Evolutionary conservation across 2,888 invertebrate species (phyloP).

Genomic region (Nipponacmea schrenckii): DNA sequence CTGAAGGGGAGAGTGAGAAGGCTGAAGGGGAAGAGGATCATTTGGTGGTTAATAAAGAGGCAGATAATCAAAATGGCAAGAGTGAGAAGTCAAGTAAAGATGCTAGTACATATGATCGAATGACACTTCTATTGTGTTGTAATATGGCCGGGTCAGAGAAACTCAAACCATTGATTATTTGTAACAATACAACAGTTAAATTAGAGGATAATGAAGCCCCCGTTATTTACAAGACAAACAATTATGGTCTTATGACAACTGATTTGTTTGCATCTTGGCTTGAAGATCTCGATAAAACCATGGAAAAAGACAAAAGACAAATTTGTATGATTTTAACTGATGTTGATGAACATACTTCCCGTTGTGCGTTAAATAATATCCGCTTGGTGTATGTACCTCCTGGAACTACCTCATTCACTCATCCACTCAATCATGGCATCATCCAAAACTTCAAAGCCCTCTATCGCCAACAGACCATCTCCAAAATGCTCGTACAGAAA

Average conservation of each 20-base stretch:
- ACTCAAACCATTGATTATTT: constrained; percentile 4
- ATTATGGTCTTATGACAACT: constrained; percentile 9
- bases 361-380: background rate
- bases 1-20: too few relatives aligned
- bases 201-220: constrained; percentile 8
- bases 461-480: constrained; percentile 2
- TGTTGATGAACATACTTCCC: background rate
- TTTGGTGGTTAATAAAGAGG: too few relatives aligned
- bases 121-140: constrained; percentile 3
- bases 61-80: too few relatives aligned
- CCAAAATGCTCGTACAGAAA: background rate
- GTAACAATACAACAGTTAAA: constrained; percentile 7
- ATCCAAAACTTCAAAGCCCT: constrained; percentile 2
- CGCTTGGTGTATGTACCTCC: constrained; percentile 3
- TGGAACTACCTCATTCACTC: constrained; percentile 6
- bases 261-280: constrained; percentile 7
- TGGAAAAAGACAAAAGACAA: constrained; percentile 8
- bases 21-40: too few relatives aligned
- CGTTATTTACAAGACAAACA: constrained; percentile 8
- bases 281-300: constrained; percentile 5
- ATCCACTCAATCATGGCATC: constrained; percentile 4
- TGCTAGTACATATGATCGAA: background rate
- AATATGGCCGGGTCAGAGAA: constrained; percentile 6
- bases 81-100: background rate
- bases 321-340: constrained; percentile 6